Percentiles rank a stretch among this genome's conserved stretches.
Conservation (phyloP, 2,888 invertebrate species). For the Chalcis sispes region DNA sequence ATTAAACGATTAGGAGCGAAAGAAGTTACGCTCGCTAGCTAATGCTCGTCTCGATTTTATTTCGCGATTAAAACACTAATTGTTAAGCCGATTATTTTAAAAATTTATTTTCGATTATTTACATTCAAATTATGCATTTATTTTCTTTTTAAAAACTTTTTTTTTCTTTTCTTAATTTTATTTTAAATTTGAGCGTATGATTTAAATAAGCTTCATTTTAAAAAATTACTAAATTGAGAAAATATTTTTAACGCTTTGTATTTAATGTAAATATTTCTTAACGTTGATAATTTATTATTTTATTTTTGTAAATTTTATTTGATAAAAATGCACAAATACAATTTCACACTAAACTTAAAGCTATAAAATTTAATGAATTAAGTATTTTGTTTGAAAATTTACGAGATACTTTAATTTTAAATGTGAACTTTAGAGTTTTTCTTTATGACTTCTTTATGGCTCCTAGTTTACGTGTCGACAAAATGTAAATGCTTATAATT, state of each 20-base stretch:
- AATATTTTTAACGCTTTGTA: neutral
- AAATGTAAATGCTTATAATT: slow-evolving; percentile 34
- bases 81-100: no score
- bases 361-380: slow-evolving; percentile 6
- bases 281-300: neutral
- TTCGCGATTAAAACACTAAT: no score
- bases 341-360: neutral
- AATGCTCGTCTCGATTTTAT: no score
- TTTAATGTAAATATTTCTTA: neutral
- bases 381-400: slow-evolving; percentile 26
- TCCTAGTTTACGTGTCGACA: slow-evolving; percentile 11
- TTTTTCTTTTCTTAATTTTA: no score
- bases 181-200: no score
- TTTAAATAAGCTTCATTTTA: no score
- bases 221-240: neutral
- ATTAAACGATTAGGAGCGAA: slow-evolving; percentile 27
- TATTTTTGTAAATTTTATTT: neutral
- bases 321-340: no score
- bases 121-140: no score
- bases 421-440: slow-evolving; percentile 25
- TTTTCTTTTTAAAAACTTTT: no score
- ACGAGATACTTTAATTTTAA: slow-evolving; percentile 28
- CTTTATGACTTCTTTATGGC: slow-evolving; percentile 27
- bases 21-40: no score
- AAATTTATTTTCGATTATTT: no score